Evolutionary conservation across 2,888 invertebrate species (phyloP), one percentile per base, ranked within the genome.

Genomic region (Polia nebulosa): DNA sequence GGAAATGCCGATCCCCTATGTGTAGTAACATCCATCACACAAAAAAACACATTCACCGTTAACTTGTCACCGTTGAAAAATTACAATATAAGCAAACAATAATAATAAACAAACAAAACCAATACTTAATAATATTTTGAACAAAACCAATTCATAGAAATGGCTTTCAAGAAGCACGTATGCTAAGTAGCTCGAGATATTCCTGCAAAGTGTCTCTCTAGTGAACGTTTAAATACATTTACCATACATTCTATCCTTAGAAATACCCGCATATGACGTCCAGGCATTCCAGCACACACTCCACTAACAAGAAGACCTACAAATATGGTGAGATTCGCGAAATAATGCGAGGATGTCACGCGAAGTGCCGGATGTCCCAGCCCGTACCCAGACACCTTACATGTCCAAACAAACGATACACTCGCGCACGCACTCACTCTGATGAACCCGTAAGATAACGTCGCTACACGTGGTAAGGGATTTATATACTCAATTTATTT

Each of bases 261-360:
- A 49, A 36, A 15, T 41, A 65, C 39, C n/a, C 17, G 39, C 82
- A 71, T 36, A 76, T 66, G 75, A 53, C 51, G 15, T 51, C 55
- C 57, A 27, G 62, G 65, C 72, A 81, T 83, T 71, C 72, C 83
- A 83, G 74, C 65, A 70, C 69, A 75, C 51, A 72, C 52, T 65
- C 45, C 65, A 61, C n/a, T 70, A 68, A 68, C 61, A 73, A 74
- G 80, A 86, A 84, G 73, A 75, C 81, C 70, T 80, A 81, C 77
- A 78, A 79, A 59, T 68, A 64, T 61, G 22, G 47, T 45, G 61
- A 67, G 66, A 78, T 66, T 64, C 53, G 61, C 59, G 63, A 68
- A 69, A 75, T 87, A 83, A 85, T 82, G 82, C 67, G 73, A 57
- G 74, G 67, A 73, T 76, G 65, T 82, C 86, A 87, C 85, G 87